These are phyloP conservation scores for Cyphomyrmex costatus DNA, from an alignment of 1,140 invertebrate species.

Conservation along the genomic window DNA sequence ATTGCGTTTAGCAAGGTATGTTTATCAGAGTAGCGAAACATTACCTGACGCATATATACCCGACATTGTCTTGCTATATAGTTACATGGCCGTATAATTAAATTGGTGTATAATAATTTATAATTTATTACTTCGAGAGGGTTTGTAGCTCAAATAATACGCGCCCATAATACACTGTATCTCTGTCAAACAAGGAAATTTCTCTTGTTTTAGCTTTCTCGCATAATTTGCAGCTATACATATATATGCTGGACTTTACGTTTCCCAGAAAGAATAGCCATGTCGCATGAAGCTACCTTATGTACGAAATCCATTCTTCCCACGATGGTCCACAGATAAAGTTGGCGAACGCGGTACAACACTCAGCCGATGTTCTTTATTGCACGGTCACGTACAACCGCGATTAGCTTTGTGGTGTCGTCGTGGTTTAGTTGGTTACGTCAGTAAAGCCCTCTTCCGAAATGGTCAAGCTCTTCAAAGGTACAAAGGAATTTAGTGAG, in stretches of 20 bases:
- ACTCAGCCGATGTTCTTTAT: conserved; percentile 69
- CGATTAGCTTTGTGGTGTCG: conserved; percentile 64
- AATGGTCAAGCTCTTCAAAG: conserved; percentile 48
- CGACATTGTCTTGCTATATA: neutral
- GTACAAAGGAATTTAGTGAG: conserved; percentile 29
- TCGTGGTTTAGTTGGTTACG: conserved; percentile 59
- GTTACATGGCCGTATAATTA: neutral
- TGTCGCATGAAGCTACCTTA: neutral
- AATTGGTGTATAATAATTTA: conserved; percentile 24
- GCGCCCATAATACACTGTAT: neutral
- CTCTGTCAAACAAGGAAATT: neutral
- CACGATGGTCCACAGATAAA: conserved; percentile 35
- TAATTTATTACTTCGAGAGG: neutral
- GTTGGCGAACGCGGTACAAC: conserved; percentile 63
- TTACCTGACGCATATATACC: conserved; percentile 2
- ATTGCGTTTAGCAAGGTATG: conserved; percentile 45
- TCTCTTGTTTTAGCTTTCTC: neutral
- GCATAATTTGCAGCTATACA: neutral
- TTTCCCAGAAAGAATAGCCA: neutral
- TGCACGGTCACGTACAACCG: conserved; percentile 69
- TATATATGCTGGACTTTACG: neutral
- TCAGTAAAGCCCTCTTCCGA: conserved; percentile 33
- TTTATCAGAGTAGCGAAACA: conserved; percentile 57
- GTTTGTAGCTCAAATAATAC: neutral
- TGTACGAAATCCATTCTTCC: conserved; percentile 5